Base-by-base conservation (phyloP, 2,888 invertebrate species). In the Rhamnusium bicolor region DNA sequence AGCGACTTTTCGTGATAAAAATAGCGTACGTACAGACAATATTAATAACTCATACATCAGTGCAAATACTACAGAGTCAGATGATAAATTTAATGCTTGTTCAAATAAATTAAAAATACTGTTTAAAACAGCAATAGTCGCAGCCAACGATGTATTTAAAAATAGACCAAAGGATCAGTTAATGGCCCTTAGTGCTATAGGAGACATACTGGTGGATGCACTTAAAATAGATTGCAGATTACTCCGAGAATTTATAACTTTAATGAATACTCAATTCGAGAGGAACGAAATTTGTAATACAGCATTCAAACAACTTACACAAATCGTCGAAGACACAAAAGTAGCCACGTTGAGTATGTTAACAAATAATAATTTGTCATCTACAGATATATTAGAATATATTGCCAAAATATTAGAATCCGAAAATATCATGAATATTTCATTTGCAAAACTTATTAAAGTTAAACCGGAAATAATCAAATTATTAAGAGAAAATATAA, bases 351-450 rank as follows among this genome's bases (percentile, higher is more conserved):
- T 93, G 1, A 91, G 79, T 60, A 78, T 75, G 24, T 74, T 84
- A n/a, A 73, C 78, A 6, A 67, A 69, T 16, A 72, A 78, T 49
- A 79, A 76, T 51, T 56, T 79, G 61, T 69, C 80, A 10, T 68
- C 76, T 83, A 90, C 91, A 73, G 91, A 92, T 14, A 89, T 93
- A 0, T 89, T 93, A 63, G 92, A 93, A 71, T 91, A 92, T 82
- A 88, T 94, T 19, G 90, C 91, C 18, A 90, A 92, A 78, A 91
- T 94, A 70, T 88, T 94, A 60, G 91, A 91, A 74, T 90, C 91
- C 77, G 92, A 92, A 81, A 90, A 90, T 78, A 89, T 92, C 75
- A 90, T 93, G 21, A 89, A 91, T 7, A 93, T 93, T 0, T 72
- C 84, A 2, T 93, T 94, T 78, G 91, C 91, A 85, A 92, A 92